A percentile compares a stretch with the other conserved stretches of the same genome.
Evolutionary conservation across 1,140 invertebrate species (phyloP).

Genomic region (Ylistrum balloti): DNA sequence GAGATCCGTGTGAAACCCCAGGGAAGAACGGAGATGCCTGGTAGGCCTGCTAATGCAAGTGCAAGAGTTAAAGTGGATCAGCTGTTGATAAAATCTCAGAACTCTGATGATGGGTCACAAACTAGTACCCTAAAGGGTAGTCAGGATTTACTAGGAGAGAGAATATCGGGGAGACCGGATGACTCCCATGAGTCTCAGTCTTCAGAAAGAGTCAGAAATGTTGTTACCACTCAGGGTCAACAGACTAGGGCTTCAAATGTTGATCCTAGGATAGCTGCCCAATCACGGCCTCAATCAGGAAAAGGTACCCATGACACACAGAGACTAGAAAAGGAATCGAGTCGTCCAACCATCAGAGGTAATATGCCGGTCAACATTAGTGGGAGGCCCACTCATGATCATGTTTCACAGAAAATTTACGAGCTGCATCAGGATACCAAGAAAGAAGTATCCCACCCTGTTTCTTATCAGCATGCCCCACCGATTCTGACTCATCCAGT

Average conservation of each 20-base stretch:
- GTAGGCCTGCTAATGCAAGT: neutral
- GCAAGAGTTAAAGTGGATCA: slow-evolving; percentile 42
- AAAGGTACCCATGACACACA: neutral
- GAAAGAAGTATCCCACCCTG: neutral
- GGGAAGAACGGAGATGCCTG: neutral
- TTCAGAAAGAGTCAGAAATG: too few relatives aligned
- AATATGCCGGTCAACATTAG: neutral
- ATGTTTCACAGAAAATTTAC: slow-evolving; percentile 25
- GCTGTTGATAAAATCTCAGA: slow-evolving; percentile 26
- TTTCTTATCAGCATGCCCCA: neutral
- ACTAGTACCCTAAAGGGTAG: slow-evolving; percentile 61
- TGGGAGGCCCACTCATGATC: neutral
- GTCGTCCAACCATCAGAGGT: neutral
- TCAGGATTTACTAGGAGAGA: slow-evolving; percentile 48
- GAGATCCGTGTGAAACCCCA: slow-evolving; percentile 59
- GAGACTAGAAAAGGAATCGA: neutral
- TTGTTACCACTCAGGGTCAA: neutral
- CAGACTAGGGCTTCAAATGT: neutral
- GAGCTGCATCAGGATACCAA: neutral
- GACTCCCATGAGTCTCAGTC: neutral
- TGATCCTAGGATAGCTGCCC: neutral
- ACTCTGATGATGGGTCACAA: slow-evolving; percentile 58
- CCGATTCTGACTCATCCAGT: neutral
- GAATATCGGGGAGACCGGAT: neutral
- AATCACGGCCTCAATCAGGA: neutral